Base-by-base conservation (phyloP, 1,140 invertebrate genomes). In the Dreissena polymorpha region DNA sequence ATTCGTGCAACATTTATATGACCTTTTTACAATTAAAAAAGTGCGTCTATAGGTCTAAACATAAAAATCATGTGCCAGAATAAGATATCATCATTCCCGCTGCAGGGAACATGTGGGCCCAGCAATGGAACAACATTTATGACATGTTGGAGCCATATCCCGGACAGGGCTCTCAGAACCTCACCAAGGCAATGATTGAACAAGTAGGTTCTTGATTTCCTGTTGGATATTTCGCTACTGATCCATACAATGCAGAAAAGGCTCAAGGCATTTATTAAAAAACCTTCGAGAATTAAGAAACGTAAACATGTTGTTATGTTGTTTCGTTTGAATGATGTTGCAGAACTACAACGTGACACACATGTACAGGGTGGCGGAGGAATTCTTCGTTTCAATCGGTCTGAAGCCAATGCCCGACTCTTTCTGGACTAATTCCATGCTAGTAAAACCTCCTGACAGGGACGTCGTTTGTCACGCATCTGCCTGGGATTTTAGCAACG, bases 401-500 rank as follows among this genome's bases (percentile, higher is more conserved):
- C 91, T 99, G 72, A 95, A 95, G 0, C 94, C 95, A 0, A 96
- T 98, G 96, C 96, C 97, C 0, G 93, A 91, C 23, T 83, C 84
- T 49, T 95, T 95, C 88, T 95, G 94, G 94, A 89, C 93, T 0
- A 87, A 93, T 8, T 95, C 94, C 13, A 93, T 95, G 87, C 71
- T 95, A 0, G 91, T 91, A 57, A 94, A 94, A 85, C 94, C 90
- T 92, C 94, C 90, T 92, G 96, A 97, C 81, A 93, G 95, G 0
- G 86, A 91, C 10, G 92, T 94, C 8, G 96, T 97, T 7, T 98
- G 97, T 88, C 97, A 98, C 89, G 96, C 97, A 0, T 97, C 98
- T 95, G 97, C 97, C 0, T 98, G 97, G 97, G 97, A 98, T 91
- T 98, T 98, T 91, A 97, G 96, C 91, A 97, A 98, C 90, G 94